phyloP scores from a whole-genome alignment of 2,113 vertebrate genomes.

The Cyanocitta stelleri region DNA sequence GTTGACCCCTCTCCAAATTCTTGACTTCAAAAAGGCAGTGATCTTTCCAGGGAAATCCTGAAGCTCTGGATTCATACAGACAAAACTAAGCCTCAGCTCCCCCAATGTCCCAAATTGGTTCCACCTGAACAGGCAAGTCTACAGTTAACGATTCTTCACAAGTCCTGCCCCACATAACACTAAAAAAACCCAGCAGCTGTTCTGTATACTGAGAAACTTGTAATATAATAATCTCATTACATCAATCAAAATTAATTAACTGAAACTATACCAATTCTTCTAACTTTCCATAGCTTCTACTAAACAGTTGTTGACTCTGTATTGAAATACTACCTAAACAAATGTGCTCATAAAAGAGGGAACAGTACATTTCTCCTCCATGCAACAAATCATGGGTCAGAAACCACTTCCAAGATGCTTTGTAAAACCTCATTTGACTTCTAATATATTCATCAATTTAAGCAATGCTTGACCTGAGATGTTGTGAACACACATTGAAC shows the following conservation, averaged over 20 bases:
- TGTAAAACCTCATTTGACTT: slow-evolving; percentile 2
- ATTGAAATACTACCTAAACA: background rate
- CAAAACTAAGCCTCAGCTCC: background rate
- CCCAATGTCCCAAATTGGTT: background rate
- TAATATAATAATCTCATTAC: background rate
- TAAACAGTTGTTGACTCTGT: background rate
- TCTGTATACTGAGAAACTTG: background rate
- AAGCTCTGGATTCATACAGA: background rate
- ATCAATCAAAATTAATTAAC: background rate
- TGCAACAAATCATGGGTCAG: slow-evolving; percentile 26
- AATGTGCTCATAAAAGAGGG: background rate
- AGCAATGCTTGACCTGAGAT: slow-evolving; percentile 28
- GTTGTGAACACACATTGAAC: background rate
- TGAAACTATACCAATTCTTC: background rate
- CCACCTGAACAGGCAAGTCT: background rate
- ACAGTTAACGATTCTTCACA: background rate
- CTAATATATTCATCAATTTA: slow-evolving; percentile 15
- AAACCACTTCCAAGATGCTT: background rate
- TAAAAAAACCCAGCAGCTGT: background rate
- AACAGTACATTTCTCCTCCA: background rate
- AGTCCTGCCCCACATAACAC: background rate
- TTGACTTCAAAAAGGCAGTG: background rate
- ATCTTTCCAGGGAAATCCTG: background rate
- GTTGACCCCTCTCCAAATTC: background rate
- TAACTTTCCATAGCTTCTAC: background rate